A percentile compares a stretch with the other conserved stretches of the same genome.
These are phyloP conservation scores for Takifugu flavidus DNA, from an alignment of 2,113 vertebrate genomes.

Conservation along the genomic window DNA sequence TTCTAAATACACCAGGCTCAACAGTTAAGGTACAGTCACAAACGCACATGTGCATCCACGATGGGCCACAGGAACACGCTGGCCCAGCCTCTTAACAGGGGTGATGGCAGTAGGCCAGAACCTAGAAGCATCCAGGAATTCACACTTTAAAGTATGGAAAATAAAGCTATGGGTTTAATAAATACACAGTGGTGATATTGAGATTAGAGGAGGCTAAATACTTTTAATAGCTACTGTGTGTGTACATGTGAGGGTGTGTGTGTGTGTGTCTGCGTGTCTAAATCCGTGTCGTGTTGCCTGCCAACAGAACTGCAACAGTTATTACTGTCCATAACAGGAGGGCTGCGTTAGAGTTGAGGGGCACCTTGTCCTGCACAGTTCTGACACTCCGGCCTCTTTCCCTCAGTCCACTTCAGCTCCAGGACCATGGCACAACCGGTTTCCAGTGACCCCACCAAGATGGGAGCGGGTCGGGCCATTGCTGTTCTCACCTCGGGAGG, in stretches of 20 bases:
- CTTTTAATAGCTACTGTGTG: constrained; percentile 16
- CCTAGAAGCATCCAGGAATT: no score
- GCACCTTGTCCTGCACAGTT: constrained; percentile 14
- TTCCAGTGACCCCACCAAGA: constrained; percentile 46
- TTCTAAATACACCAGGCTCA: no score
- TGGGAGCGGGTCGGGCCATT: constrained; percentile 86
- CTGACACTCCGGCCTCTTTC: constrained; percentile 17
- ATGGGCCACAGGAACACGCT: no score
- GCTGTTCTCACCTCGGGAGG: constrained; percentile 93
- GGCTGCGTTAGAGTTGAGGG: constrained; percentile 20
- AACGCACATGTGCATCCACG: no score
- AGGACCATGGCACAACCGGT: constrained; percentile 41
- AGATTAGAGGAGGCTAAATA: neutral
- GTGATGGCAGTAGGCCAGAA: no score
- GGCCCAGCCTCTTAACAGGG: no score
- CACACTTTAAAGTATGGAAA: neutral
- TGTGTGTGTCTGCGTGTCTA: constrained; percentile 11
- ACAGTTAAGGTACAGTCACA: no score
- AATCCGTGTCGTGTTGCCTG: constrained; percentile 38
- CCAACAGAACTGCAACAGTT: constrained; percentile 45
- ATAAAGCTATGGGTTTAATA: no score
- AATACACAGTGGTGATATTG: no score
- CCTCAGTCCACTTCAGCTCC: constrained; percentile 35
- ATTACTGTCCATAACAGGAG: constrained; percentile 34
- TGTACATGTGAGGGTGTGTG: neutral